phyloP scores from a whole-genome alignment of 2,113 vertebrate species.

The Pterophyllum scalare region DNA sequence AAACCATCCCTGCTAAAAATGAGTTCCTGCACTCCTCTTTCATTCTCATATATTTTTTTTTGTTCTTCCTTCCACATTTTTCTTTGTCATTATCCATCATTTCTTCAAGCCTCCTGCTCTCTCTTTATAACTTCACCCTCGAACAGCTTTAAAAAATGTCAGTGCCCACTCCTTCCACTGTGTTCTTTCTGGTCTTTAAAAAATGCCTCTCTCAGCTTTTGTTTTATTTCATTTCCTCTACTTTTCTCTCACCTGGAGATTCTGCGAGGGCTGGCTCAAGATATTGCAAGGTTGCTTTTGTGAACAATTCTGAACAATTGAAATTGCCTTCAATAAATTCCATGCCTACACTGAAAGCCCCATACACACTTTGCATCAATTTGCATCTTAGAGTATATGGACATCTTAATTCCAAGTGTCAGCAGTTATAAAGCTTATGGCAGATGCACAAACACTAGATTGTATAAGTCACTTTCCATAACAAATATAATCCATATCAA shows the following conservation, averaged over 20 bases:
- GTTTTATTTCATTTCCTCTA: conserved; percentile 1
- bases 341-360: not conserved
- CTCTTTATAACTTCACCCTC: not conserved
- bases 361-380: not conserved
- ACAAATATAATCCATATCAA: not conserved
- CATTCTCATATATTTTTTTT: not conserved
- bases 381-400: not conserved
- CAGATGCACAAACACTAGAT: not conserved
- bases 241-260: not conserved
- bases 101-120: not conserved
- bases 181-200: not conserved
- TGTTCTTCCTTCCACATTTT: not conserved
- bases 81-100: not conserved
- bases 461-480: not conserved
- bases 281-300: not conserved
- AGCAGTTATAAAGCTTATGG: not conserved
- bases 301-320: not conserved
- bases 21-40: not conserved
- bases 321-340: not conserved
- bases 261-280: not conserved
- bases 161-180: not conserved
- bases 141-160: not conserved
- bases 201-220: not conserved
- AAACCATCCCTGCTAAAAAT: not conserved
- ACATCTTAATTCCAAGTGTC: not conserved